phyloP scores from a whole-genome alignment of 2,113 vertebrate genomes.

The Myiozetetes cayanensis region DNA sequence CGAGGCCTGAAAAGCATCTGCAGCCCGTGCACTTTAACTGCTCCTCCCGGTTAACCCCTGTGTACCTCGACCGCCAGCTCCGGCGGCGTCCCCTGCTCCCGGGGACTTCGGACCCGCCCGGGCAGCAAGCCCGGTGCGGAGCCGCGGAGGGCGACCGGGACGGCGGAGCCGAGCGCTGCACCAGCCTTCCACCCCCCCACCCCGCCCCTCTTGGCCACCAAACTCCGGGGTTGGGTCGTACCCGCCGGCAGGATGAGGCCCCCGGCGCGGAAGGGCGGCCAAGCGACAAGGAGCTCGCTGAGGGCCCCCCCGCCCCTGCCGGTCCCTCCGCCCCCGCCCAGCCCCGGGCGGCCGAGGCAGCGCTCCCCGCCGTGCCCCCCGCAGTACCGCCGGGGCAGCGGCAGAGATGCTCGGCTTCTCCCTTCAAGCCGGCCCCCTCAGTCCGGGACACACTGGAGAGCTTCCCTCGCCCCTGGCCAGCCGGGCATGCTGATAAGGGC shows the following conservation, averaged over 20 bases:
- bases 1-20: constrained; percentile 26
- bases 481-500: not conserved
- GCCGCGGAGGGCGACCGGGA: not conserved
- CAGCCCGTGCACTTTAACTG: not conserved
- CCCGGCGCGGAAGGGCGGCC: not conserved
- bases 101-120: not conserved
- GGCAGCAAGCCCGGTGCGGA: not conserved
- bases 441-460: not conserved
- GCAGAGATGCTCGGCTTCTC: not conserved
- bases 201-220: not conserved
- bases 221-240: not conserved
- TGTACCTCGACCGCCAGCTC: constrained; percentile 1
- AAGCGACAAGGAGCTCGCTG: not conserved
- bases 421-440: not conserved
- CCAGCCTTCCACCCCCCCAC: not conserved
- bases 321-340: not conserved
- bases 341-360: not conserved
- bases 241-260: not conserved
- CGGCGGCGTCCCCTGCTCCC: not conserved
- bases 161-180: not conserved
- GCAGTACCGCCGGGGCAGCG: not conserved
- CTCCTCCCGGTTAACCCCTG: constrained; percentile 13
- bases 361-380: not conserved
- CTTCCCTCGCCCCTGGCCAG: not conserved
- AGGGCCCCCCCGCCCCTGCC: too few species aligned